Evolutionary conservation across 2,113 vertebrate genomes (phyloP), one percentile per base, ranked within the genome.

Genomic region (Elgaria multicarinata): DNA sequence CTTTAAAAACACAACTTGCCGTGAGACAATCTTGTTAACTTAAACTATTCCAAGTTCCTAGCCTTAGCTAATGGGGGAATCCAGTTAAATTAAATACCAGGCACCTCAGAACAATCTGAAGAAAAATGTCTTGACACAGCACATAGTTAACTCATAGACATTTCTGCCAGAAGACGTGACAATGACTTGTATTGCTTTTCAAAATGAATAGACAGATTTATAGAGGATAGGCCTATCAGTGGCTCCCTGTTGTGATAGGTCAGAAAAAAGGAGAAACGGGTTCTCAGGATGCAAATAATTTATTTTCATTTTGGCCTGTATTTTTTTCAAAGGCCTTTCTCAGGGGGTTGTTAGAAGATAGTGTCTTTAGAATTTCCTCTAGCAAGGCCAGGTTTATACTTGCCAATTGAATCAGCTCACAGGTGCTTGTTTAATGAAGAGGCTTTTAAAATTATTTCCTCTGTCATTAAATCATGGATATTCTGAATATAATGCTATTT

Each of bases 401-500:
- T 86, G 36, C 14, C n/a, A 20, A 2, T 9, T 86, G 5, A 86
- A 62, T 50, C 83, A 66, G 83, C 87, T 88, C 92, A 93, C 94
- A 87, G 86, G 90, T n/a, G 33, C 92, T 86, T 92, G 84, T 89
- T 94, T 84, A 92, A 16, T 55, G 16, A 55, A 79, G 28, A 14
- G 26, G 13, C n/a, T 46, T 94, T 93, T 95, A 92, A 92, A 94
- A 93, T 46, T 50, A 87, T 90, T 95, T 93, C 90, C 93, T 87
- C 78, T 95, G 90, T 94, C 91, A 94, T 92, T 94, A 53, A 93
- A 92, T 94, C 92, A 94, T 93, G 94, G 91, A 93, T 92, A 44
- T 90, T 44, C 93, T 95, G 93, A 96, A 92, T 95, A 93, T 93
- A 88, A 94, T 93, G 92, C 90, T 93, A 90, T 94, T 95, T 89